Percentiles rank a stretch among this genome's conserved stretches.
These are phyloP conservation scores for Etheostoma nigrum DNA, from an alignment of 2,797 vertebrate genomes.

Conservation along the genomic window DNA sequence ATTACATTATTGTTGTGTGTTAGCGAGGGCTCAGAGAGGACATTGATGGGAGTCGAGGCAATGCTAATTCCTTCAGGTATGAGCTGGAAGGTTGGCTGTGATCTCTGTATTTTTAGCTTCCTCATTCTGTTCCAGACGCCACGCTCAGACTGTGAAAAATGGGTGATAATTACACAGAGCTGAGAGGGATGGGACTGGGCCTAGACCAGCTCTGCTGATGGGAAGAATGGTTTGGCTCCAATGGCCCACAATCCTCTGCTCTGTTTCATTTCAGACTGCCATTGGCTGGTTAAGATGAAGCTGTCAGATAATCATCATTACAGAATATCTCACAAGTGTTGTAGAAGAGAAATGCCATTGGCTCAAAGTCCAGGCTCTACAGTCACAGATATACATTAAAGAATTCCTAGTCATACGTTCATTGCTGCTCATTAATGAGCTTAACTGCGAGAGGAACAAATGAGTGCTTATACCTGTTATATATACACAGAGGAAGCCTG, in stretches of 20 bases:
- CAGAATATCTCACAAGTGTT: neutral
- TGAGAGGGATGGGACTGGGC: conserved; percentile 41
- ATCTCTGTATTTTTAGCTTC: conserved; percentile 45
- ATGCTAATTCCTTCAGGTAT: conserved; percentile 57
- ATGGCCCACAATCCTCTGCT: neutral
- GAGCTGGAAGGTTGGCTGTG: conserved; percentile 8
- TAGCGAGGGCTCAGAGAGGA: conserved; percentile 32
- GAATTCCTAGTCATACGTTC: too few relatives aligned
- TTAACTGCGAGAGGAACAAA: too few relatives aligned
- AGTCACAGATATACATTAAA: too few relatives aligned
- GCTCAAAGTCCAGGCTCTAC: neutral
- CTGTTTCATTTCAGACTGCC: neutral
- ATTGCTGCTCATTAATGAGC: too few relatives aligned
- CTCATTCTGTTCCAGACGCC: conserved; percentile 60
- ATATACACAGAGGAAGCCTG: too few relatives aligned
- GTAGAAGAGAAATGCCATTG: neutral
- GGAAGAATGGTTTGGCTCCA: conserved; percentile 5
- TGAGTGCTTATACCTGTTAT: too few relatives aligned
- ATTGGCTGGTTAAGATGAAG: neutral
- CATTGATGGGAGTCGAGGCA: conserved; percentile 41
- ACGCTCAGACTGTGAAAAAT: conserved; percentile 52
- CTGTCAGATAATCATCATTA: neutral
- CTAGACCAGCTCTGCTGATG: conserved; percentile 34
- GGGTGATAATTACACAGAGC: conserved; percentile 53
- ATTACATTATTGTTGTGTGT: conserved; percentile 44